phyloP scores from a whole-genome alignment of 2,113 vertebrate species.

The Lycaon pictus region DNA sequence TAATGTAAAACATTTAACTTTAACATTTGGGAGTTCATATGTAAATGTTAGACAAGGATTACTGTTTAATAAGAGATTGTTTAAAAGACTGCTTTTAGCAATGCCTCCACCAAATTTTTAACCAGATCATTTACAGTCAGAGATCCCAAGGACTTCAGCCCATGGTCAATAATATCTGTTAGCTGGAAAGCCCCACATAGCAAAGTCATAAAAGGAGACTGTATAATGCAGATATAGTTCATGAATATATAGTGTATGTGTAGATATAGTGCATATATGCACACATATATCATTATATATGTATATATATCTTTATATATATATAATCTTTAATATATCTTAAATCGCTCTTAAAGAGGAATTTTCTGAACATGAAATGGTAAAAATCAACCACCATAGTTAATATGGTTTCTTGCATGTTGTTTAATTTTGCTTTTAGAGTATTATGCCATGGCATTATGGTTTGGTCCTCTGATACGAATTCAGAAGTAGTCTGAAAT shows the following conservation, averaged over 20 bases:
- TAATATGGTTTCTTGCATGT: background rate
- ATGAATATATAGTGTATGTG: background rate
- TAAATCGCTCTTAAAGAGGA: conserved; percentile 9
- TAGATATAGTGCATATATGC: background rate
- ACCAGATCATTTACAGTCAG: background rate
- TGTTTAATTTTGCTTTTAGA: conserved; percentile 48
- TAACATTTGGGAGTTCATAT: background rate
- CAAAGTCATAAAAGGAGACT: background rate
- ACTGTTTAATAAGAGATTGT: background rate
- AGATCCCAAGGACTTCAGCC: background rate
- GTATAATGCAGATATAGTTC: background rate
- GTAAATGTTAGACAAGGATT: background rate
- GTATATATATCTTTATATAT: too few species aligned
- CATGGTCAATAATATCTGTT: background rate
- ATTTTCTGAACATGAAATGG: background rate
- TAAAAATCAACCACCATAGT: background rate
- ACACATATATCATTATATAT: background rate
- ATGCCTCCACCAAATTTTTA: background rate
- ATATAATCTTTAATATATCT: background rate
- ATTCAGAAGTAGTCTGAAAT: background rate
- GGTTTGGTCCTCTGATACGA: background rate
- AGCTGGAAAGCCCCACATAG: background rate
- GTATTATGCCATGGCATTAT: background rate
- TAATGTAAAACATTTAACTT: background rate
- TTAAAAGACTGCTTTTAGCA: background rate